Conservation (phyloP, 2,797 vertebrate species). For the Sebastes steindachneri region DNA sequence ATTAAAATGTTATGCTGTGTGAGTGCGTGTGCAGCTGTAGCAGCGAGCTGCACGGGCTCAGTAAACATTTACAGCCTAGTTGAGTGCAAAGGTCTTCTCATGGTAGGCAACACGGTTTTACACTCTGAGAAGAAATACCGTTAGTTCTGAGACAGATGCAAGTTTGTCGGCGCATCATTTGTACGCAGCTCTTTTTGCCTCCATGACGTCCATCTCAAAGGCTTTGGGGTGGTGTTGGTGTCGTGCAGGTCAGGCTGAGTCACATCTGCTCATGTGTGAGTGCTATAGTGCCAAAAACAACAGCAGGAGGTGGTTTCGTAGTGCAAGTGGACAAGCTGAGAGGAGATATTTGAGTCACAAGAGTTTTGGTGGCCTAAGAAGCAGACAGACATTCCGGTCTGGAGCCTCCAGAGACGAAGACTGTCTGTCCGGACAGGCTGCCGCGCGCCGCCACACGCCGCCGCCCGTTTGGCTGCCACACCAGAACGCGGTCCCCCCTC, state of each 20-base stretch:
- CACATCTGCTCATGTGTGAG: background rate
- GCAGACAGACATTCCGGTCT: background rate
- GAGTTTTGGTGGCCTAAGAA: conserved; percentile 16
- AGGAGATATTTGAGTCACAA: conserved; percentile 14
- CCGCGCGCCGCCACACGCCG: background rate
- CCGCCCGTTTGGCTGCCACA: background rate
- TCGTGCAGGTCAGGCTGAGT: conserved; percentile 6
- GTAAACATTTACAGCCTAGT: conserved; percentile 29
- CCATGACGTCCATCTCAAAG: background rate
- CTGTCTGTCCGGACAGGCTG: conserved; percentile 1
- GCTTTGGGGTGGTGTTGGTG: background rate
- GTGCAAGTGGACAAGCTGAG: conserved; percentile 15
- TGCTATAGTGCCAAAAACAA: background rate
- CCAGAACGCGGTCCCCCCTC: background rate
- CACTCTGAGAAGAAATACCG: background rate
- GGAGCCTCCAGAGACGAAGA: conserved; percentile 12
- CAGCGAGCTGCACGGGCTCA: background rate
- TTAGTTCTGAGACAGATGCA: background rate
- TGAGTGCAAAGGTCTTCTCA: conserved; percentile 21
- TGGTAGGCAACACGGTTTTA: background rate
- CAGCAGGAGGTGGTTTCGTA: conserved; percentile 14
- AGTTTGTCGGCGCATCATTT: background rate
- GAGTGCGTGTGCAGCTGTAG: background rate
- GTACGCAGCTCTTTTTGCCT: background rate
- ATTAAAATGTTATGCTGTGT: conserved; percentile 31